These are phyloP conservation scores for Microchirus variegatus DNA, from an alignment of 2,797 vertebrate genomes.

Conservation along the genomic window DNA sequence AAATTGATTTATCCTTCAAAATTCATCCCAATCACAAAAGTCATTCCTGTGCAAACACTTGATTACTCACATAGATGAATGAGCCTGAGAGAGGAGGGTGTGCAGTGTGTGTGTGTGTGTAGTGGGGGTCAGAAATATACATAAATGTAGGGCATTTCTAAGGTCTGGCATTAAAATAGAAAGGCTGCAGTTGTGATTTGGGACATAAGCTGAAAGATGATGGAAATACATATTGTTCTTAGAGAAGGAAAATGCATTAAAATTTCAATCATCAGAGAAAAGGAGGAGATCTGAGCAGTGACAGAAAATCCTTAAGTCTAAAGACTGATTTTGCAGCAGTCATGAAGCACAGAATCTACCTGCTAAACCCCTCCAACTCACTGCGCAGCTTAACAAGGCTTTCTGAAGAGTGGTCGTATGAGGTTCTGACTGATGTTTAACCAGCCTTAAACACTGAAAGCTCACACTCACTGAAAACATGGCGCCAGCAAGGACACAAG, in stretches of 20 bases:
- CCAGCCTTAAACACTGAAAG: too few species aligned
- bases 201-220: slow-evolving; percentile 18
- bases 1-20: slow-evolving; percentile 72
- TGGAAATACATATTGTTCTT: slow-evolving; percentile 38
- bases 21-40: slow-evolving; percentile 62
- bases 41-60: slow-evolving; percentile 62
- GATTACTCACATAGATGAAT: slow-evolving; percentile 61
- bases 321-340: not conserved
- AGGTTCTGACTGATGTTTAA: too few species aligned
- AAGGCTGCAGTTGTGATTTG: slow-evolving; percentile 15
- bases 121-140: slow-evolving; percentile 15
- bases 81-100: slow-evolving; percentile 18
- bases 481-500: too few species aligned
- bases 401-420: too few species aligned
- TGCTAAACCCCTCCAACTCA: too few species aligned
- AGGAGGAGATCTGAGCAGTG: slow-evolving; percentile 9
- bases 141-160: slow-evolving; percentile 53
- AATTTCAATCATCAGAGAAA: slow-evolving; percentile 1
- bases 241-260: slow-evolving; percentile 14
- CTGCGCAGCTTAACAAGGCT: too few species aligned
- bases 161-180: slow-evolving; percentile 30
- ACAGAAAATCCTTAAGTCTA: slow-evolving; percentile 9
- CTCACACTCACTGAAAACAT: too few species aligned
- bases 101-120: not conserved
- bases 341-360: slow-evolving; percentile 2